Evolutionary conservation across 1,140 invertebrate genomes (phyloP).

Genomic region (Drosophila seguyi): DNA sequence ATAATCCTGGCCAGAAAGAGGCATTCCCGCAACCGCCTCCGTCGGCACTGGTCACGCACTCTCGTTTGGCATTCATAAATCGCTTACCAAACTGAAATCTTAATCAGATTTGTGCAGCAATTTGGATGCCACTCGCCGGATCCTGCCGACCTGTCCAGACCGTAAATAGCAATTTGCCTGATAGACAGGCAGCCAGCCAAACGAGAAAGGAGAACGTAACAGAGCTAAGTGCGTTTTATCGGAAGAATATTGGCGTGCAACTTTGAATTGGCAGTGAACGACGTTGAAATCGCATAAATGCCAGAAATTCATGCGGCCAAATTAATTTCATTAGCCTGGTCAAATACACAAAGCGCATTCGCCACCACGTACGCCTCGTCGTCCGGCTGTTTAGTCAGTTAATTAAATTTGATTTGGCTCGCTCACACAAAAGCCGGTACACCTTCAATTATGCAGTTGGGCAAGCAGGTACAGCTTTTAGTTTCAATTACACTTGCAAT

Average conservation of each 20-base stretch:
- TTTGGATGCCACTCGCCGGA: conserved; percentile 50
- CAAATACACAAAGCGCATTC: conserved; percentile 32
- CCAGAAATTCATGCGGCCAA: conserved; percentile 20
- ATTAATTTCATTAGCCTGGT: conserved; percentile 57
- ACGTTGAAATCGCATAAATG: conserved; percentile 7
- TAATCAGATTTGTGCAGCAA: conserved; percentile 76
- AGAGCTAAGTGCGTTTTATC: conserved; percentile 54
- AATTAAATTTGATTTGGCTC: conserved; percentile 61
- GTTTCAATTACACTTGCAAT: conserved; percentile 50
- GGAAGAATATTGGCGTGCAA: conserved; percentile 33
- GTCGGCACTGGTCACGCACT: conserved; percentile 41
- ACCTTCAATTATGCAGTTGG: conserved; percentile 43
- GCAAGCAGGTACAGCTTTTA: conserved; percentile 24
- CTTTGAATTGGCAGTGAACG: conserved; percentile 43
- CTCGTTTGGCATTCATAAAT: conserved; percentile 68
- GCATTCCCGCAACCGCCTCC: neutral
- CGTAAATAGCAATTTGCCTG: conserved; percentile 71
- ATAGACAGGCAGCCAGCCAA: conserved; percentile 12
- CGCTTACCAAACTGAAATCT: conserved; percentile 69
- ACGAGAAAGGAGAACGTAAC: conserved; percentile 23
- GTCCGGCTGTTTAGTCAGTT: conserved; percentile 51
- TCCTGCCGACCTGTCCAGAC: conserved; percentile 21
- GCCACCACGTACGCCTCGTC: conserved; percentile 11
- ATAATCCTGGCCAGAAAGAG: conserved; percentile 25
- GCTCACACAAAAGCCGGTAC: conserved; percentile 32